Base-by-base conservation (phyloP, 2,797 vertebrate genomes). In the Luscinia luscinia region DNA sequence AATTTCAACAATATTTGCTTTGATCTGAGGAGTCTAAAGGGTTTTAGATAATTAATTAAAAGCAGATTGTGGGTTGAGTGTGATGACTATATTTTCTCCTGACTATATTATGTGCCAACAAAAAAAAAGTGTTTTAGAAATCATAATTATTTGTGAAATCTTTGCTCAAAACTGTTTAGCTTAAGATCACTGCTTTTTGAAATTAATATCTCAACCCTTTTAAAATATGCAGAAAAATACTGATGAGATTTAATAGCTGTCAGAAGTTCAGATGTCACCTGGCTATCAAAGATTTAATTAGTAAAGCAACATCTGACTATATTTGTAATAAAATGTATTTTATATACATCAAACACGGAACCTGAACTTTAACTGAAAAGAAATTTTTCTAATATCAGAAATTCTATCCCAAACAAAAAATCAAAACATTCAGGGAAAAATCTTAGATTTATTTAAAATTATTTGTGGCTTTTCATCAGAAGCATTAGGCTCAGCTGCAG, bases 1-100 rank as follows among this genome's bases (percentile, higher is more conserved):
- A 73, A 67, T 76, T 96, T 96, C 92, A 97, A 94, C 55, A 93
- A 32, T 92, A 92, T 87, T 97, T 96, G 51, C 87, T 96, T 97
- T 95, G 66, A 92, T 94, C 75, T 97, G 92, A 73, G 41, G 74
- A 89, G 63, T 96, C 68, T 90, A 90, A 97, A 70, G 15, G 24
- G 34, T 34, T 96, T 97, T 79, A 66, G 52, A 88, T 87, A 97
- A 96, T 80, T 96, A 96, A 95, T 90, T 89, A 96, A 96, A 79
- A 95, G 21, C 28, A 69, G 49, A 94, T 94, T 95, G 94, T 89
- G 90, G 49, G 67, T 87, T 78, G 75, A 52, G 38, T 94, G 85
- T 92, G 80, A 64, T 85, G 62, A 59, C 45, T 86, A 11, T 86
- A 70, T 88, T 95, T 67, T 85, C 34, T 91, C 22, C 63, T 62